These are phyloP conservation scores for Leuciscus idus DNA, from an alignment of 2,113 vertebrate species.

Conservation along the genomic window DNA sequence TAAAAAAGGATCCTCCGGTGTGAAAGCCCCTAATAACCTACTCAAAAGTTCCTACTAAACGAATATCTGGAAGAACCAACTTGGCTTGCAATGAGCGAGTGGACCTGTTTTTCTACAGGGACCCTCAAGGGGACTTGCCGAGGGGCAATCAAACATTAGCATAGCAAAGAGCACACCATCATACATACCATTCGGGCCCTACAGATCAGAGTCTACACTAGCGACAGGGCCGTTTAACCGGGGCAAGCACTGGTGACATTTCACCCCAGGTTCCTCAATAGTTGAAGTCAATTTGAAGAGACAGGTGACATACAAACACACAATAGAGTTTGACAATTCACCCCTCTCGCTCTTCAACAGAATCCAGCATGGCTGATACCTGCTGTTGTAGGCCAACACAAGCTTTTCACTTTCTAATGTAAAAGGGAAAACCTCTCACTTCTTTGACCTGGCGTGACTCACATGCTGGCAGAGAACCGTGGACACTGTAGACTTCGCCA, in stretches of 20 bases:
- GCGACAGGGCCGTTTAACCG: conserved; percentile 5
- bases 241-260: conserved; percentile 12
- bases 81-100: not conserved
- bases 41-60: not conserved
- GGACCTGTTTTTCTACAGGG: not conserved
- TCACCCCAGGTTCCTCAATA: not conserved
- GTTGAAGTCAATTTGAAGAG: not conserved
- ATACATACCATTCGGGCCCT: not conserved
- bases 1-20: too few relatives aligned
- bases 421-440: not conserved
- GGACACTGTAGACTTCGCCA: not conserved
- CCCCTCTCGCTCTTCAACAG: not conserved
- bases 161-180: not conserved
- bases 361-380: not conserved
- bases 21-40: not conserved
- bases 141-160: not conserved
- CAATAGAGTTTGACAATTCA: conserved; percentile 15
- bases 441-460: not conserved
- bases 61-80: not conserved
- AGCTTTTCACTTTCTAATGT: too few relatives aligned
- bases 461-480: not conserved
- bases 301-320: conserved; percentile 14
- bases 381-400: conserved; percentile 10
- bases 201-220: not conserved
- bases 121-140: conserved; percentile 7